Conservation (phyloP, 1,140 invertebrate species). For the Neomicropteryx cornuta region DNA sequence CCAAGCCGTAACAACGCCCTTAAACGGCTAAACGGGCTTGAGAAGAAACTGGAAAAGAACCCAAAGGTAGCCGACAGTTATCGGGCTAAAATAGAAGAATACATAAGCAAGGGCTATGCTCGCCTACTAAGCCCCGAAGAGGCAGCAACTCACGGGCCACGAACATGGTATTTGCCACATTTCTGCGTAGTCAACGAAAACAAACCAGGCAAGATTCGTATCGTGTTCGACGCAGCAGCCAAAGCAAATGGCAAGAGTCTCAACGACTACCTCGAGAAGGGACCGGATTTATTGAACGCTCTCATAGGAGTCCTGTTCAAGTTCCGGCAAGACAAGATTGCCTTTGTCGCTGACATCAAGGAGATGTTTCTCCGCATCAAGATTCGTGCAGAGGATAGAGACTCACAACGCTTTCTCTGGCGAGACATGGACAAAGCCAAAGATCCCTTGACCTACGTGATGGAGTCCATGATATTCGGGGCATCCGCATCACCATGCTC, state of each 20-base stretch:
- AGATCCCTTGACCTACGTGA: constrained; percentile 7
- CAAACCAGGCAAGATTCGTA: constrained; percentile 17
- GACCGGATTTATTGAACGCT: constrained; percentile 18
- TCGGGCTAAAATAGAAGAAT: too few relatives aligned
- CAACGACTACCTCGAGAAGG: constrained; percentile 17
- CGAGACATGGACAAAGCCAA: constrained; percentile 3
- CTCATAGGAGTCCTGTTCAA: constrained; percentile 18
- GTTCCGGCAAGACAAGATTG: constrained; percentile 18
- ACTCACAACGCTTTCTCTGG: constrained; percentile 22
- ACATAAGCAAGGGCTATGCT: too few relatives aligned
- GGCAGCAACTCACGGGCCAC: too few relatives aligned
- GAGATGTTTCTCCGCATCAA: constrained; percentile 24
- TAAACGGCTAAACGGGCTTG: too few relatives aligned
- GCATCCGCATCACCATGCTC: constrained; percentile 14
- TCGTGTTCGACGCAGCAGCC: constrained; percentile 19
- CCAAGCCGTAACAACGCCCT: too few relatives aligned
- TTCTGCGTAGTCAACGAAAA: constrained; percentile 17
- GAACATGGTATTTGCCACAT: constrained; percentile 21
- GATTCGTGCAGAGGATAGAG: constrained; percentile 17
- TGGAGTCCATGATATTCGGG: constrained; percentile 16
- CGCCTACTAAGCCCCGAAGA: too few relatives aligned
- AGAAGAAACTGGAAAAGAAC: too few relatives aligned
- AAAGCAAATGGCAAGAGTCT: constrained; percentile 11
- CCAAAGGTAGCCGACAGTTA: too few relatives aligned
- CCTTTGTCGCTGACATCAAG: constrained; percentile 18